Percentiles rank a stretch among this genome's conserved stretches.
These are phyloP conservation scores for Felis chaus DNA, from an alignment of 2,113 vertebrate genomes.

Conservation along the genomic window DNA sequence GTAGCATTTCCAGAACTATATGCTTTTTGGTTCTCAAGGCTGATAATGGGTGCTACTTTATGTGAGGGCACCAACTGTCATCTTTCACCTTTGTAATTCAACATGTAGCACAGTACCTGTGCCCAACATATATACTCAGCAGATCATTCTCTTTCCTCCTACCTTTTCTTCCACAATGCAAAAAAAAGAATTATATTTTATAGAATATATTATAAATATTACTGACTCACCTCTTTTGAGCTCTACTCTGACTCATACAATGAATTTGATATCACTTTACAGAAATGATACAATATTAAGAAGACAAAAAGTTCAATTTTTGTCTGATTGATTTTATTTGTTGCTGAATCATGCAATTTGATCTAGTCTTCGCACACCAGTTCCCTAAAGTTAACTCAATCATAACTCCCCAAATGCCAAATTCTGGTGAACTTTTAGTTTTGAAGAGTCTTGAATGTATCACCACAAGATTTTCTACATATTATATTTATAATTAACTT, in stretches of 20 bases:
- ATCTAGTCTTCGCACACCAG: background rate
- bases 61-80: background rate
- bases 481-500: conserved; percentile 10
- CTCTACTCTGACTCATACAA: background rate
- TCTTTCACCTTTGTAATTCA: background rate
- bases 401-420: background rate
- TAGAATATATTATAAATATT: background rate
- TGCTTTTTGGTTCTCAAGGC: background rate
- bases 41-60: too few species aligned
- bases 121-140: background rate
- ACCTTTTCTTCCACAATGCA: background rate
- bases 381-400: background rate
- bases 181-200: background rate
- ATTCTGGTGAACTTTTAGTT: background rate
- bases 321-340: background rate
- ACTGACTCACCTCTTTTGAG: background rate
- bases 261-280: background rate
- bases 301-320: background rate
- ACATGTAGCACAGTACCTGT: background rate
- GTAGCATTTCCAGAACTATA: fast-evolving
- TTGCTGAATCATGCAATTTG: background rate
- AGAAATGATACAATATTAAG: conserved; percentile 20
- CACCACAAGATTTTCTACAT: background rate
- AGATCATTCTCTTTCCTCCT: background rate
- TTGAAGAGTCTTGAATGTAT: background rate